phyloP scores from a whole-genome alignment of 2,113 vertebrate genomes.

The Etia nguti region DNA sequence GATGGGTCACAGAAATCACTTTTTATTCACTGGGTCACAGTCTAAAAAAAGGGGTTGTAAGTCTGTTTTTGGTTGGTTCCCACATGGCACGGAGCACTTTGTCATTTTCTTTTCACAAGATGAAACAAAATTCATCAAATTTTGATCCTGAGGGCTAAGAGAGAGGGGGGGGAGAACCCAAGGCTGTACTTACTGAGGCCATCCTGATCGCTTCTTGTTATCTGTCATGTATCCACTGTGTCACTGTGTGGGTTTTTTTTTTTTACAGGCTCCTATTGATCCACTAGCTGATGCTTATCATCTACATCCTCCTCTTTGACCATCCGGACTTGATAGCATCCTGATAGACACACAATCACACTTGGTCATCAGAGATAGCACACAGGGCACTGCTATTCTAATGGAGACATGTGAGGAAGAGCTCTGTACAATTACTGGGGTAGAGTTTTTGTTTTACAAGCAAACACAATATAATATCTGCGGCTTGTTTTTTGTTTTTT shows the following conservation, averaged over 20 bases:
- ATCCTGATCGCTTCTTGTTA: slow-evolving; percentile 7
- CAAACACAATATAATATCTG: neutral
- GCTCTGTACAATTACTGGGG: neutral
- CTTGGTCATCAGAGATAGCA: slow-evolving; percentile 43
- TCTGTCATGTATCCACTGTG: slow-evolving; percentile 29
- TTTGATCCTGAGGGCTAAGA: neutral
- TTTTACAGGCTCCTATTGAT: slow-evolving; percentile 45
- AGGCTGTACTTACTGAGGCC: neutral
- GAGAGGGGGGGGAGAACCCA: neutral
- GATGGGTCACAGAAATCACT: slow-evolving; percentile 31
- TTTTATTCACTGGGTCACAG: slow-evolving; percentile 32
- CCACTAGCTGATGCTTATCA: slow-evolving; percentile 50
- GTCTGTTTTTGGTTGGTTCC: slow-evolving; percentile 29
- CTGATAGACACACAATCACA: slow-evolving; percentile 44
- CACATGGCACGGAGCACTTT: slow-evolving; percentile 20
- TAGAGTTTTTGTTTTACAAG: neutral
- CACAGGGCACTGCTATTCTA: slow-evolving; percentile 13
- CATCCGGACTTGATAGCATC: slow-evolving; percentile 44
- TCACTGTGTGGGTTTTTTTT: neutral
- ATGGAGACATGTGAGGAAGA: slow-evolving; percentile 27
- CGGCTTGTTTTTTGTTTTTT: neutral
- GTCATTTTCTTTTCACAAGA: slow-evolving; percentile 16
- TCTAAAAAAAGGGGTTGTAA: slow-evolving; percentile 29
- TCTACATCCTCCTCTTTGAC: slow-evolving; percentile 56
- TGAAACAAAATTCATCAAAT: slow-evolving; percentile 27